Conservation (phyloP, 2,113 vertebrate genomes). For the Propithecus coquereli region DNA sequence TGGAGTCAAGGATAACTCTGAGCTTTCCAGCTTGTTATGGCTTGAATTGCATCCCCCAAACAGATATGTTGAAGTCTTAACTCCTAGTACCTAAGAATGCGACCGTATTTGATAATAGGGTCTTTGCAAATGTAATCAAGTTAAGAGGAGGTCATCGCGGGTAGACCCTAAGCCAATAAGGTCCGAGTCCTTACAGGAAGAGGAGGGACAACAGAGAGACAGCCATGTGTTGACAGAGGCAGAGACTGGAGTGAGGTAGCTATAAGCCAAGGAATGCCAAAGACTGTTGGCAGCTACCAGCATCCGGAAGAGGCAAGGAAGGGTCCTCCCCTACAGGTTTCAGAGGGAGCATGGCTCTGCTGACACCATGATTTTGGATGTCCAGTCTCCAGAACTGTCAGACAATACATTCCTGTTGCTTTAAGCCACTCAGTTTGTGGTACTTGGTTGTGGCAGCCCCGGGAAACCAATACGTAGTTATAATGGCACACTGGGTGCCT, state of each 20-base stretch:
- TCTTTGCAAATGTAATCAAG: background rate
- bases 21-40: background rate
- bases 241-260: background rate
- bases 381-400: background rate
- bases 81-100: background rate
- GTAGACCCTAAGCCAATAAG: background rate
- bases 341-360: background rate
- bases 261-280: background rate
- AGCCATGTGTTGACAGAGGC: background rate
- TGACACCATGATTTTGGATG: background rate
- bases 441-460: background rate
- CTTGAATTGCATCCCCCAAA: background rate
- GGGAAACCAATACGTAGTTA: rapidly evolving
- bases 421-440: background rate
- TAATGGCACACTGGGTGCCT: rapidly evolving
- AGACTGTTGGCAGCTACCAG: too few species aligned
- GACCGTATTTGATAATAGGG: background rate
- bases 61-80: background rate
- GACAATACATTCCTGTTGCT: background rate
- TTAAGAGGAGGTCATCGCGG: background rate
- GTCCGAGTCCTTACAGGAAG: background rate
- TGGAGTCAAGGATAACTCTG: background rate
- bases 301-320: too few species aligned
- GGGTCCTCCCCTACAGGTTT: background rate
- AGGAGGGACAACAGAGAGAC: background rate